Conservation (phyloP, 2,888 invertebrate species). For the Tenodera sinensis region DNA sequence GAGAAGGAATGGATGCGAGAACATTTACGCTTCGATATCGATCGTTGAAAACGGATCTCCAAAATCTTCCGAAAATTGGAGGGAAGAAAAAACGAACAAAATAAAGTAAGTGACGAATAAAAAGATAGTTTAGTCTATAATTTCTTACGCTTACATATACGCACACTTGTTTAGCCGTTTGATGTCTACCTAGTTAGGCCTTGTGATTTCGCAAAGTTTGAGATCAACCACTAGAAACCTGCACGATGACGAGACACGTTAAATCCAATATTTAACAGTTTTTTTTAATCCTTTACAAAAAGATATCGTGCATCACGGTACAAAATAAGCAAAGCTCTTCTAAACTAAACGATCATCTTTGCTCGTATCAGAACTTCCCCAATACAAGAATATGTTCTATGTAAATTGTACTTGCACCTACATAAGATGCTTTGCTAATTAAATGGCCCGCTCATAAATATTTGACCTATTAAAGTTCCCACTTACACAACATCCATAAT, state of each 20-base stretch:
- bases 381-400: slow-evolving; percentile 29
- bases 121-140: slow-evolving; percentile 15
- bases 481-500: neutral
- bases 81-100: slow-evolving; percentile 21
- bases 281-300: slow-evolving; percentile 12
- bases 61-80: slow-evolving; percentile 24
- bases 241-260: slow-evolving; percentile 24
- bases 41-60: slow-evolving; percentile 24
- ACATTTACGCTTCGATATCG: slow-evolving; percentile 33
- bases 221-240: slow-evolving; percentile 31
- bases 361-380: slow-evolving; percentile 16
- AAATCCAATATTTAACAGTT: slow-evolving; percentile 9
- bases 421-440: slow-evolving; percentile 20
- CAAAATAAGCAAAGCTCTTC: slow-evolving; percentile 28
- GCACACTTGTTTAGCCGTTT: slow-evolving; percentile 23
- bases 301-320: slow-evolving; percentile 20
- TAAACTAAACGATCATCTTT: slow-evolving; percentile 24
- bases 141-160: slow-evolving; percentile 21
- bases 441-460: neutral
- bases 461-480: neutral
- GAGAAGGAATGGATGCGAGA: slow-evolving; percentile 29
- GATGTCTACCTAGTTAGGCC: slow-evolving; percentile 30
- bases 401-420: slow-evolving; percentile 26
- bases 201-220: slow-evolving; percentile 28
- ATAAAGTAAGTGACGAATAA: slow-evolving; percentile 21